These are phyloP conservation scores for Hozukius guyotensis DNA, from an alignment of 2,797 vertebrate genomes.

Conservation along the genomic window DNA sequence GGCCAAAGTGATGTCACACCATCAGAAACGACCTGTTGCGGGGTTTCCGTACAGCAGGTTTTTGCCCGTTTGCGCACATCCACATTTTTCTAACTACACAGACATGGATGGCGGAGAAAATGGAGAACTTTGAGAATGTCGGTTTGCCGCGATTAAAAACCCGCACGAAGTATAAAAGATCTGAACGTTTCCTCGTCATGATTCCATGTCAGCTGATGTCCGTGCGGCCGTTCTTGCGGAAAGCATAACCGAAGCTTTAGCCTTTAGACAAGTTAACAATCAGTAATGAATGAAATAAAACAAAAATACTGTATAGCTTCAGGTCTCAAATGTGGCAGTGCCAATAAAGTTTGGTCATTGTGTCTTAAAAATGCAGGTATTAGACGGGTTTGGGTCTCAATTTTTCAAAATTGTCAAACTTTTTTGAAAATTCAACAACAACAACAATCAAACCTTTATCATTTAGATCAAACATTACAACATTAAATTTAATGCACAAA, in stretches of 20 bases:
- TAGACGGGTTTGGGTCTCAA: background rate
- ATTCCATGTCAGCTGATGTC: too few relatives aligned
- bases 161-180: rapidly evolving
- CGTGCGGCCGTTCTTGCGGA: rapidly evolving
- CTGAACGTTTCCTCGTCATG: too few relatives aligned
- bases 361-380: background rate
- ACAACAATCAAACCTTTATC: too few relatives aligned
- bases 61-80: rapidly evolving
- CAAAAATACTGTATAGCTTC: background rate
- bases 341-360: background rate
- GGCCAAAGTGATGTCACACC: too few relatives aligned
- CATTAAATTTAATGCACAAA: background rate
- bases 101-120: too few relatives aligned
- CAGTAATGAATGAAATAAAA: constrained; percentile 15
- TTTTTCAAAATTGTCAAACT: background rate
- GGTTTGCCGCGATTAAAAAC: rapidly evolving
- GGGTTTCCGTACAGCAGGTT: too few relatives aligned
- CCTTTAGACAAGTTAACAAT: background rate
- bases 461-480: background rate
- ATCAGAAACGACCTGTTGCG: too few relatives aligned
- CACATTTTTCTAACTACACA: too few relatives aligned
- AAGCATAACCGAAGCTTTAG: background rate
- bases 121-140: too few relatives aligned
- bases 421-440: background rate
- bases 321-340: background rate